phyloP scores from a whole-genome alignment of 2,888 invertebrate genomes.

The Dusona sp. region DNA sequence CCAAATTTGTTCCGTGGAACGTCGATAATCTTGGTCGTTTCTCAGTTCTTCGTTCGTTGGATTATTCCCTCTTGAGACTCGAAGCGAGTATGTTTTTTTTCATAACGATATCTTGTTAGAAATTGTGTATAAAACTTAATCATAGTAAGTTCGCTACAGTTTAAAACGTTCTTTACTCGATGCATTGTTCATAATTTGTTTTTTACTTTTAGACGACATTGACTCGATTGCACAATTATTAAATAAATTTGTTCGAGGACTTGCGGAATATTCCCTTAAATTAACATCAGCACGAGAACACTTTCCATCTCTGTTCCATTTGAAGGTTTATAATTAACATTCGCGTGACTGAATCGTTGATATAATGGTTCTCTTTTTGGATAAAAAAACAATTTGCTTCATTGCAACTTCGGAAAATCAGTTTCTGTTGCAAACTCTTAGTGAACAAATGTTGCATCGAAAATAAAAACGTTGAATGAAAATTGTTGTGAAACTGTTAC shows the following conservation, averaged over 20 bases:
- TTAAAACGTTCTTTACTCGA: not conserved
- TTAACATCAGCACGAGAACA: conserved; percentile 36
- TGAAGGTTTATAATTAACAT: conserved; percentile 17
- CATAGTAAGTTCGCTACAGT: not conserved
- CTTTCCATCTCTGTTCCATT: not conserved
- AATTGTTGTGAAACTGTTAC: not conserved
- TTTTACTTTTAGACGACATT: not conserved
- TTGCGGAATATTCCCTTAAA: conserved; percentile 24
- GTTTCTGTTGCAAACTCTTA: not conserved
- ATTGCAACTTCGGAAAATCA: not conserved
- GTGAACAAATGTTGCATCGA: not conserved
- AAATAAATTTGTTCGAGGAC: conserved; percentile 7
- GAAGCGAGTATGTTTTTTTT: not conserved
- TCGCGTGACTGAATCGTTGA: conserved; percentile 40
- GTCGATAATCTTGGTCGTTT: conserved; percentile 45
- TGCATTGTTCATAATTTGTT: not conserved
- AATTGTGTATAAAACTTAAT: conserved; percentile 48
- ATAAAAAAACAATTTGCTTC: not conserved
- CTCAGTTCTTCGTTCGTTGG: conserved; percentile 41
- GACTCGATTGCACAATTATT: not conserved
- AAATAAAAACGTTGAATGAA: not conserved
- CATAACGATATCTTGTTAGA: conserved; percentile 9
- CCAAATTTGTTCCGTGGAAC: conserved; percentile 42
- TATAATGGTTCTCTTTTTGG: not conserved
- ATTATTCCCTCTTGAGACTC: conserved; percentile 2